Percentiles rank a stretch among this genome's conserved stretches.
These are phyloP conservation scores for Zootermopsis nevadensis DNA, from an alignment of 2,888 invertebrate species.

Conservation along the genomic window DNA sequence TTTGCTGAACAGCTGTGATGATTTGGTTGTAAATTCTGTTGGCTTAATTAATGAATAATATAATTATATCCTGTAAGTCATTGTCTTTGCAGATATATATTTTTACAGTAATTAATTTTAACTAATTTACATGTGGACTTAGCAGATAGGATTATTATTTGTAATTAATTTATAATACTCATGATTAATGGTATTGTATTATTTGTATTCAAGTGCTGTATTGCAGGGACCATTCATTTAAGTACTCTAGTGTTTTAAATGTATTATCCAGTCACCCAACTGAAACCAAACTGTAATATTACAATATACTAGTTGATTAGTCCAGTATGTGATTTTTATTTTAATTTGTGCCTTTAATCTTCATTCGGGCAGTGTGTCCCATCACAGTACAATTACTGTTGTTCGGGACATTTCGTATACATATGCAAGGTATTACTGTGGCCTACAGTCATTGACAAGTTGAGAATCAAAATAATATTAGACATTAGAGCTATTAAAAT, in stretches of 20 bases:
- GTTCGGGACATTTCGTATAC: no score
- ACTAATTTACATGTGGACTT: neutral
- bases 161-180: neutral
- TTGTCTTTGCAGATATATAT: constrained; percentile 16
- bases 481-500: no score
- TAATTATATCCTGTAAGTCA: neutral
- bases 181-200: neutral
- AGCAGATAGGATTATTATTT: constrained; percentile 16
- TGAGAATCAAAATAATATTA: no score
- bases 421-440: no score
- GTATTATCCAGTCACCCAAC: neutral
- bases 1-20: neutral
- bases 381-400: neutral
- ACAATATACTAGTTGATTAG: constrained; percentile 1
- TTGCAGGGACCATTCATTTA: constrained; percentile 31
- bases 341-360: neutral
- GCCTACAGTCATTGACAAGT: no score
- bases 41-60: constrained; percentile 1
- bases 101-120: neutral
- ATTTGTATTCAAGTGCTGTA: neutral
- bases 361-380: neutral
- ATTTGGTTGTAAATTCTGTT: neutral
- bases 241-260: constrained; percentile 22
- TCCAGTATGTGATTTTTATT: neutral
- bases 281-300: neutral